Evolutionary conservation across 1,140 invertebrate genomes (phyloP).

Genomic region (Drosophila pandora): DNA sequence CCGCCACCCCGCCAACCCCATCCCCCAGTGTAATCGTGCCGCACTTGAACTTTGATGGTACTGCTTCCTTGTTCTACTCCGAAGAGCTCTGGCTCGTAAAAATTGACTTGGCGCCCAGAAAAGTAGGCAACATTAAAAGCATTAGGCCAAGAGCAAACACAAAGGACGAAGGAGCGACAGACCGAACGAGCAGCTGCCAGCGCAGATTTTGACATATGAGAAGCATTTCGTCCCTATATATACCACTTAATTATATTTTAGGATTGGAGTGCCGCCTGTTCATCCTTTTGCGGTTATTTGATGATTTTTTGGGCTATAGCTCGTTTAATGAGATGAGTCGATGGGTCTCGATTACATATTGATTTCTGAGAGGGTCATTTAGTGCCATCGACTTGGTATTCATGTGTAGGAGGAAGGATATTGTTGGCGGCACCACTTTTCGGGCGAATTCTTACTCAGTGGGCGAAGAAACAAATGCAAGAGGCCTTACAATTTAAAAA

Average conservation of each 20-base stretch:
- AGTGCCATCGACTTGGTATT: background rate
- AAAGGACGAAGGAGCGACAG: slow-evolving; percentile 27
- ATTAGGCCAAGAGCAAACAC: slow-evolving; percentile 40
- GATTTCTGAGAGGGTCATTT: slow-evolving; percentile 7
- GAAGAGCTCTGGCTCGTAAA: slow-evolving; percentile 53
- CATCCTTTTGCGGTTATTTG: slow-evolving; percentile 26
- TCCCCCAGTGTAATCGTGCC: slow-evolving; percentile 19
- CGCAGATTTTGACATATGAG: slow-evolving; percentile 77
- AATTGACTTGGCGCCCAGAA: slow-evolving; percentile 39
- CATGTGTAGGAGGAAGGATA: background rate
- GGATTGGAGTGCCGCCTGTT: slow-evolving; percentile 17
- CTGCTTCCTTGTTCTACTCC: slow-evolving; percentile 5
- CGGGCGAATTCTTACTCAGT: too few species aligned
- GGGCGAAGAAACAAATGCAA: too few species aligned
- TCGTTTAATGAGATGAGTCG: slow-evolving; percentile 35
- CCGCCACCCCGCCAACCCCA: background rate
- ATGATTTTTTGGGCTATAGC: slow-evolving; percentile 19
- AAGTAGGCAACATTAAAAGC: slow-evolving; percentile 59
- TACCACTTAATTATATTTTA: slow-evolving; percentile 62
- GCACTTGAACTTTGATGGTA: slow-evolving; percentile 55
- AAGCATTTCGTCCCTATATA: slow-evolving; percentile 42
- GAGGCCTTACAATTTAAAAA: too few species aligned
- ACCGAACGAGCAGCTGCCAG: slow-evolving; percentile 48
- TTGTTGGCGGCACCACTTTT: too few species aligned
- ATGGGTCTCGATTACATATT: slow-evolving; percentile 39